Conservation (phyloP, 2,888 invertebrate genomes). For the Hermodice carunculata region DNA sequence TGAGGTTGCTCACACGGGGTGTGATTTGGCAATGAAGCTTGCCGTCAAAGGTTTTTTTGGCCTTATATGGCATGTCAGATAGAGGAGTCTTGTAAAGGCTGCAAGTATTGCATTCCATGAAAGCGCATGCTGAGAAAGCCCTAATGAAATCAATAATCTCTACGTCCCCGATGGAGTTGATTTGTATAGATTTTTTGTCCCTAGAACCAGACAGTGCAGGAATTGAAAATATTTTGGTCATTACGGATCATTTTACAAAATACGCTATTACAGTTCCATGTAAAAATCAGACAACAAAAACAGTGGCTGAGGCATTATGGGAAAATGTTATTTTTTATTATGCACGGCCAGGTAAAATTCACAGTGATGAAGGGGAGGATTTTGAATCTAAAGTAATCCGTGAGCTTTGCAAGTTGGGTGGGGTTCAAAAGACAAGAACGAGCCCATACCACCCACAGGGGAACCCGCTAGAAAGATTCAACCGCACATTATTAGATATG, state of each 20-base stretch:
- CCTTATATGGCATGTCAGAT: too few species aligned
- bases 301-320: constrained; percentile 30
- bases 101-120: too few species aligned
- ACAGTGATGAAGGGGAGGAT: constrained; percentile 7
- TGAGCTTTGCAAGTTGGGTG: constrained; percentile 5
- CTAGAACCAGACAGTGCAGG: constrained; percentile 28
- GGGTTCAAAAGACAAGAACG: constrained; percentile 1
- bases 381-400: constrained; percentile 5
- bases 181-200: constrained; percentile 31
- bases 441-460: constrained; percentile 32
- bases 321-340: constrained; percentile 31
- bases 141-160: constrained; percentile 13
- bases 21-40: too few species aligned
- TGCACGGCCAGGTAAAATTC: constrained; percentile 18
- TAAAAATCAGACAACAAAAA: constrained; percentile 27
- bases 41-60: too few species aligned
- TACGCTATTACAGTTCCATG: constrained; percentile 30
- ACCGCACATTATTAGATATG: constrained; percentile 31
- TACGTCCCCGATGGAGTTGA: constrained; percentile 26
- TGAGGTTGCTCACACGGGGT: too few species aligned
- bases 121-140: too few species aligned
- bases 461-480: constrained; percentile 39
- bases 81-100: too few species aligned
- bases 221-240: constrained; percentile 29
- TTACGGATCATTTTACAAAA: constrained; percentile 36